phyloP scores from a whole-genome alignment of 2,888 invertebrate species.

The Brachypalpus laphriformis region DNA sequence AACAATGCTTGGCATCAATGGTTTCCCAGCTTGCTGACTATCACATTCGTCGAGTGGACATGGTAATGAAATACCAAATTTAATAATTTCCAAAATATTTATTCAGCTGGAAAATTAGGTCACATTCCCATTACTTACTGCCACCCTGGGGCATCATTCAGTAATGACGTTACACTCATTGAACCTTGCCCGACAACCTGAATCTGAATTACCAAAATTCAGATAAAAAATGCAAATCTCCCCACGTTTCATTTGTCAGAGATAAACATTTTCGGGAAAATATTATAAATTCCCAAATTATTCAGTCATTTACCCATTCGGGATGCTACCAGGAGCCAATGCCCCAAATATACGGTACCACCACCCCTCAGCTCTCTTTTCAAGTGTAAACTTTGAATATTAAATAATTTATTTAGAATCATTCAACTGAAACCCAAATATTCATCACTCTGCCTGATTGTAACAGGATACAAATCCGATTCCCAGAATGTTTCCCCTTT shows the following conservation, averaged over 20 bases:
- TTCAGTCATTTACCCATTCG: conserved; percentile 5
- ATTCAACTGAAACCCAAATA: conserved; percentile 55
- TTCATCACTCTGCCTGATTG: conserved; percentile 35
- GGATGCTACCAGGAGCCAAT: not conserved
- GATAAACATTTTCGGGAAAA: conserved; percentile 16
- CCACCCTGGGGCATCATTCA: not conserved
- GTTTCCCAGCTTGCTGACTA: too few species aligned
- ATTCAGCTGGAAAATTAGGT: conserved; percentile 12
- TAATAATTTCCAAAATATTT: not conserved
- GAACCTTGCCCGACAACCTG: conserved; percentile 3
- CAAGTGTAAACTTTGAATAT: conserved; percentile 51
- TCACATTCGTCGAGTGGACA: too few species aligned
- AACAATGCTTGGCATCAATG: too few species aligned
- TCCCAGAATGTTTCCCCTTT: not conserved
- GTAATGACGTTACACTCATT: conserved; percentile 17
- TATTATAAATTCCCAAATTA: conserved; percentile 29
- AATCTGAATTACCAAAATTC: not conserved
- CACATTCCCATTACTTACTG: conserved; percentile 5
- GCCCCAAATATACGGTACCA: not conserved
- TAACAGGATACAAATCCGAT: conserved; percentile 32
- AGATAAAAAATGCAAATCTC: not conserved
- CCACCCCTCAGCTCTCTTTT: not conserved
- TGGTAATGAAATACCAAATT: too few species aligned
- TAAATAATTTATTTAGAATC: conserved; percentile 62
- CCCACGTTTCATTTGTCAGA: conserved; percentile 18